Conservation (phyloP, 2,113 vertebrate species). For the Cynocephalus volans region DNA sequence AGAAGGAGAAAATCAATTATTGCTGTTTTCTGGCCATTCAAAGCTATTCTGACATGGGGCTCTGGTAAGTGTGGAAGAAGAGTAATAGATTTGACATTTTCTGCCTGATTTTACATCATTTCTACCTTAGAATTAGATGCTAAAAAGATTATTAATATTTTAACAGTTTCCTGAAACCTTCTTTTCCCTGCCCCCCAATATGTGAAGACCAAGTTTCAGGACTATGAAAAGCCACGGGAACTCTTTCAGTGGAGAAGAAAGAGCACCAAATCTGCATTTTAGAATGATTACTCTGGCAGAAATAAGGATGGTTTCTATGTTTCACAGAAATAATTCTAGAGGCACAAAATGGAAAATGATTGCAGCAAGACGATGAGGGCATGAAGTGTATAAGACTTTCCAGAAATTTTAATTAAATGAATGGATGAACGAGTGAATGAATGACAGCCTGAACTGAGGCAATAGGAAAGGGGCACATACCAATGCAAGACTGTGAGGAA, state of each 20-base stretch:
- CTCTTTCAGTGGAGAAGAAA: conserved; percentile 12
- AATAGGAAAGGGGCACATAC: neutral
- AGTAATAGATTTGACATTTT: neutral
- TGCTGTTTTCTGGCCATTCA: neutral
- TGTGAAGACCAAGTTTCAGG: neutral
- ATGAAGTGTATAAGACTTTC: neutral
- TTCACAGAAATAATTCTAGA: neutral
- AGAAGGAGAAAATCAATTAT: neutral
- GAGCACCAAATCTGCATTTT: neutral
- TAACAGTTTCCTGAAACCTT: neutral
- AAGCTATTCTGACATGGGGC: neutral
- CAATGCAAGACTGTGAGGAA: neutral
- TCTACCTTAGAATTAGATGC: neutral
- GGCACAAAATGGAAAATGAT: neutral
- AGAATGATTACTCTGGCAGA: neutral
- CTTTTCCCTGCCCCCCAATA: neutral
- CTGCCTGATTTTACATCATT: neutral
- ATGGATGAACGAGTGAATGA: neutral
- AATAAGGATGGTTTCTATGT: neutral
- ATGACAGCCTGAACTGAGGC: neutral
- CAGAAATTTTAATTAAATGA: neutral
- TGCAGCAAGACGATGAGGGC: neutral
- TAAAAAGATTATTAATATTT: neutral
- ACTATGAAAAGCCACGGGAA: neutral
- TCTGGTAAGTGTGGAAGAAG: neutral